Evolutionary conservation across 1,140 invertebrate species (phyloP).

Genomic region (Pachyrhynchus sulphureomaculatus): DNA sequence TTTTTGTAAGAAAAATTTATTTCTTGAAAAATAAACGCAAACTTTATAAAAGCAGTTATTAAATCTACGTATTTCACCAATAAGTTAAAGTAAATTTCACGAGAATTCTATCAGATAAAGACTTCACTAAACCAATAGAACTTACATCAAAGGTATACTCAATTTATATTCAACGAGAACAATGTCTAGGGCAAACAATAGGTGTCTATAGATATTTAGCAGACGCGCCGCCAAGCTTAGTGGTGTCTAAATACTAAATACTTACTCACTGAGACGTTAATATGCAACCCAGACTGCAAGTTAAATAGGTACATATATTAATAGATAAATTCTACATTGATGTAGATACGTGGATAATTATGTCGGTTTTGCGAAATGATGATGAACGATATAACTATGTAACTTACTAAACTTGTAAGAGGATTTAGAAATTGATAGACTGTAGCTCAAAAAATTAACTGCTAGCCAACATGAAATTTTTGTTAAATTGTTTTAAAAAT

Average conservation of each 20-base stretch:
- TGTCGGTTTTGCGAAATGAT: background rate
- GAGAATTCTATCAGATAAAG: too few species aligned
- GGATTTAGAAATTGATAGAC: too few species aligned
- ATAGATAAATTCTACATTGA: slow-evolving; percentile 9
- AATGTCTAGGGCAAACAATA: slow-evolving; percentile 14
- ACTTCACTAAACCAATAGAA: background rate
- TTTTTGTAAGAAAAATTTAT: too few species aligned
- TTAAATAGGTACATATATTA: slow-evolving; percentile 20
- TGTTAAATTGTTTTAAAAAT: too few species aligned
- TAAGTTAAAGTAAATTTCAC: too few species aligned
- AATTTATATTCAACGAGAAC: slow-evolving; percentile 10
- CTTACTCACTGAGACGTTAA: slow-evolving; percentile 6
- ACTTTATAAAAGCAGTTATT: too few species aligned
- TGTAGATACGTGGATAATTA: slow-evolving; percentile 9
- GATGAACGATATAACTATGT: too few species aligned
- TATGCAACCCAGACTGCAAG: slow-evolving; percentile 10
- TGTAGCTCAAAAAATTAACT: too few species aligned
- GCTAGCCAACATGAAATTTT: too few species aligned
- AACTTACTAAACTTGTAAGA: too few species aligned
- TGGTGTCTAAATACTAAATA: slow-evolving; percentile 21
- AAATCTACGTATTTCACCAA: too few species aligned
- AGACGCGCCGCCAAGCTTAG: slow-evolving; percentile 10
- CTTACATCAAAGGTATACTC: slow-evolving; percentile 3
- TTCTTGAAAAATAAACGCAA: too few species aligned
- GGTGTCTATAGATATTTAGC: slow-evolving; percentile 18